Evolutionary conservation across 2,797 vertebrate species (phyloP).

Genomic region (Phaenicophaeus curvirostris): DNA sequence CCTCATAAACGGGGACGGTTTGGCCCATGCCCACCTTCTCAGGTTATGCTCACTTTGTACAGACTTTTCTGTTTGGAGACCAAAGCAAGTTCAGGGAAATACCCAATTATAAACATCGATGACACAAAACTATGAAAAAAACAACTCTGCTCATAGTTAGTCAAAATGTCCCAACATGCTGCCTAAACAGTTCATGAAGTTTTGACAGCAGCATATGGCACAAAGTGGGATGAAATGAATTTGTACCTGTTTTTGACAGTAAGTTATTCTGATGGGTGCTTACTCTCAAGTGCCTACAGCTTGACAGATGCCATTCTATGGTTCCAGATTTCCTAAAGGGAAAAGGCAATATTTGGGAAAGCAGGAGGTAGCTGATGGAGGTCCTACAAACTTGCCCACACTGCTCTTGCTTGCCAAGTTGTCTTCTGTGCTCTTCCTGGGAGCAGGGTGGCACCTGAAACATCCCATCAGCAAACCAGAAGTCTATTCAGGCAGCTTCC

Average conservation of each 20-base stretch:
- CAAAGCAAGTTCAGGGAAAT: not conserved
- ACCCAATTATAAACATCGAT: not conserved
- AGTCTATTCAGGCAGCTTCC: not conserved
- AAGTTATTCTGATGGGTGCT: slow-evolving; percentile 69
- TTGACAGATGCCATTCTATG: slow-evolving; percentile 59
- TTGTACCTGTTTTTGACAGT: slow-evolving; percentile 67
- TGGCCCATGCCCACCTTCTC: not conserved
- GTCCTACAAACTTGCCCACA: not conserved
- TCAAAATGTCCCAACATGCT: slow-evolving; percentile 67
- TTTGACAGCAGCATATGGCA: slow-evolving; percentile 72
- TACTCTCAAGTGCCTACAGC: slow-evolving; percentile 58
- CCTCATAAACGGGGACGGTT: not conserved
- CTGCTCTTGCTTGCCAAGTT: not conserved
- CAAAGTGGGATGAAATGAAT: slow-evolving; percentile 56
- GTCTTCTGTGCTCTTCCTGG: not conserved
- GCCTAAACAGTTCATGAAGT: slow-evolving; percentile 69
- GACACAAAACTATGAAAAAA: slow-evolving; percentile 31
- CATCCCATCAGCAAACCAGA: not conserved
- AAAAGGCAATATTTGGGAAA: slow-evolving; percentile 53
- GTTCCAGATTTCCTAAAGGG: slow-evolving; percentile 56
- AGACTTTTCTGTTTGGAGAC: not conserved
- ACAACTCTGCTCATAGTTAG: slow-evolving; percentile 56
- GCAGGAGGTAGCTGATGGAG: slow-evolving; percentile 7
- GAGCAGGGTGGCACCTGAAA: not conserved
- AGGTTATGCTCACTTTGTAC: not conserved